These are phyloP conservation scores for Bucco capensis DNA, from an alignment of 2,113 vertebrate species.

Conservation along the genomic window DNA sequence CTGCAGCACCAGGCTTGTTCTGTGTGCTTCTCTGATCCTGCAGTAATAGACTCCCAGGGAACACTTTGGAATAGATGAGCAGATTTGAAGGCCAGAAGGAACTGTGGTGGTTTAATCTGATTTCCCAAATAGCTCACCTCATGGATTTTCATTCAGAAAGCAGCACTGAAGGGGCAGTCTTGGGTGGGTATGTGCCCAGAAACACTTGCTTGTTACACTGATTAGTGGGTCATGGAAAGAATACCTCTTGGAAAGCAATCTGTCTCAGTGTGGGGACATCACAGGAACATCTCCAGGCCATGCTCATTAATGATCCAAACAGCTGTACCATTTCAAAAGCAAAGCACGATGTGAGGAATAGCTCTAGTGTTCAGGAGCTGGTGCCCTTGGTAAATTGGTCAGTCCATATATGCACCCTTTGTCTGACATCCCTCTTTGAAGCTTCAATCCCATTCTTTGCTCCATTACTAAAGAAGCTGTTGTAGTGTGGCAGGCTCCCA, in stretches of 20 bases:
- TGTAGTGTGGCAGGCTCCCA: not conserved
- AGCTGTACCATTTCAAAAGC: not conserved
- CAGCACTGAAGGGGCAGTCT: not conserved
- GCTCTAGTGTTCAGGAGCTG: too few species aligned
- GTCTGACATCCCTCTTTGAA: not conserved
- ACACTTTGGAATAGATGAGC: slow-evolving; percentile 22
- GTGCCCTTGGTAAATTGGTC: not conserved
- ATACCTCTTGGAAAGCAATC: not conserved
- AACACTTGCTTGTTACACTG: not conserved
- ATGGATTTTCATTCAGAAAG: not conserved
- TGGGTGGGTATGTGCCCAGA: not conserved
- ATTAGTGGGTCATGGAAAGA: not conserved
- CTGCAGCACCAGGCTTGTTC: not conserved
- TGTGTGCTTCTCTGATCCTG: slow-evolving; percentile 3
- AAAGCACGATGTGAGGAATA: not conserved
- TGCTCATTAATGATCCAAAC: not conserved
- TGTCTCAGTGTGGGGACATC: too few species aligned
- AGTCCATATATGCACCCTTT: not conserved
- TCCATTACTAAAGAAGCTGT: not conserved
- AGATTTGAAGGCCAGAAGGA: slow-evolving; percentile 16
- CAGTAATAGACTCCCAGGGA: not conserved
- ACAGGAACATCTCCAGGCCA: not conserved
- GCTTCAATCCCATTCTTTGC: not conserved
- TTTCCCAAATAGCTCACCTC: not conserved
- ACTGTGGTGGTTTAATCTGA: not conserved